Base-by-base conservation (phyloP, 2,113 vertebrate genomes). In the Epinephelus lanceolatus region DNA sequence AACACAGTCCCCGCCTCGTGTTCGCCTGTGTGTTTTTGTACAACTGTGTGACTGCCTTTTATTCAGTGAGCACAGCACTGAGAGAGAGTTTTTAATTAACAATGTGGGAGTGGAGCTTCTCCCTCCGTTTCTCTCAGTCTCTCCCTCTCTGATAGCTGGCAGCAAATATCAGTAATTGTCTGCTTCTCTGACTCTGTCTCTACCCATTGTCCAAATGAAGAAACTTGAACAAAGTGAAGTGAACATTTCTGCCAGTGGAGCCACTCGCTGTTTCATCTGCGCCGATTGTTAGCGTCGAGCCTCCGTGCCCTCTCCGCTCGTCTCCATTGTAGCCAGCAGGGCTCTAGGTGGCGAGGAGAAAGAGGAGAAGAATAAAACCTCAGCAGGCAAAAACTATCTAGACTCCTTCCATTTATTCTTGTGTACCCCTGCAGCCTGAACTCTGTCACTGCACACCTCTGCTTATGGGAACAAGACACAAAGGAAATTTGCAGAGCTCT, bases 91-190 rank as follows among this genome's bases (percentile, higher is more conserved):
- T 93, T 88, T 93, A 93, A 94, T 95, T 93, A 93, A 92, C 85
- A 91, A 68, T 90, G 84, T 84, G 79, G 82, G 75, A 89, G 84
- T 88, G 80, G 80, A 92, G 88, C 86, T 53, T 73, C 78, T 80
- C 62, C 69, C 80, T 84, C 79, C 74, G 51, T 79, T 63, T 76
- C 68, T 56, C 78, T 82, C 13, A 5, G 40, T 75, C 33, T 45
- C 45, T 70, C 62, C 23, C 40, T 74, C 70, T 79, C 84, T 91
- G 86, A 89, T 92, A 85, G 91, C 92, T 91, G 87, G 81, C 66
- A 90, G 91, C 92, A 90, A 89, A 93, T 91, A 92, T 91, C 92
- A 90, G 90, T 93, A 93, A 94, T 91, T 89, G 91, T 91, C 89
- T 93, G 85, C 85, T 69, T 80, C 83, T 85, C 83, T 84, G 78